These are phyloP conservation scores for Leguminivora glycinivorella DNA, from an alignment of 1,140 invertebrate genomes.

Conservation along the genomic window DNA sequence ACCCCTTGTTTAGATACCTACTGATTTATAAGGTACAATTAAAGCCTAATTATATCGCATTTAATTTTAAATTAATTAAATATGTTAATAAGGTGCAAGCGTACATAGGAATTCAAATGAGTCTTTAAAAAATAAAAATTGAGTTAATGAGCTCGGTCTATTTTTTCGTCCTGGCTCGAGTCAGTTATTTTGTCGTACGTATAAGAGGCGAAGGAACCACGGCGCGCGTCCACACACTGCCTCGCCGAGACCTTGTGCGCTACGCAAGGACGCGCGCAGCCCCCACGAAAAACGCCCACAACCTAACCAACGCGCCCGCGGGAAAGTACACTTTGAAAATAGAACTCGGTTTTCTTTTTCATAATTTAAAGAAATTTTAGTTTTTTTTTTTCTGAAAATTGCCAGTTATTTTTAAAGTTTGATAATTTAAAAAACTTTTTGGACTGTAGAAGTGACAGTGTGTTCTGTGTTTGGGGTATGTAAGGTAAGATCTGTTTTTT, in stretches of 20 bases:
- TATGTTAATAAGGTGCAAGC: not conserved
- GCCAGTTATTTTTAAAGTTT: slow-evolving; percentile 17
- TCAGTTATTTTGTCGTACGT: slow-evolving; percentile 56
- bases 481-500: not conserved
- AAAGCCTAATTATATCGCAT: not conserved
- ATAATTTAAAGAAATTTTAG: not conserved
- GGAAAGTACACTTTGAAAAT: slow-evolving; percentile 46
- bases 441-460: not conserved
- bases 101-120: not conserved
- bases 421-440: not conserved
- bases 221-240: slow-evolving; percentile 65
- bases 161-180: slow-evolving; percentile 32
- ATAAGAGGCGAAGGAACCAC: slow-evolving; percentile 68
- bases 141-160: slow-evolving; percentile 12
- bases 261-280: slow-evolving; percentile 67
- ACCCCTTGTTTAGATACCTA: too few relatives aligned
- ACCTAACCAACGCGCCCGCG: slow-evolving; percentile 54
- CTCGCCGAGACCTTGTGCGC: slow-evolving; percentile 65
- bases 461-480: not conserved
- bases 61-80: not conserved
- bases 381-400: slow-evolving; percentile 16
- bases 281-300: slow-evolving; percentile 67
- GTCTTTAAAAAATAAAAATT: too few relatives aligned
- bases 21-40: too few relatives aligned
- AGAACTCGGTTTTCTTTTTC: slow-evolving; percentile 8